Conservation (phyloP, 2,888 invertebrate genomes). For the Rhamnusium bicolor region DNA sequence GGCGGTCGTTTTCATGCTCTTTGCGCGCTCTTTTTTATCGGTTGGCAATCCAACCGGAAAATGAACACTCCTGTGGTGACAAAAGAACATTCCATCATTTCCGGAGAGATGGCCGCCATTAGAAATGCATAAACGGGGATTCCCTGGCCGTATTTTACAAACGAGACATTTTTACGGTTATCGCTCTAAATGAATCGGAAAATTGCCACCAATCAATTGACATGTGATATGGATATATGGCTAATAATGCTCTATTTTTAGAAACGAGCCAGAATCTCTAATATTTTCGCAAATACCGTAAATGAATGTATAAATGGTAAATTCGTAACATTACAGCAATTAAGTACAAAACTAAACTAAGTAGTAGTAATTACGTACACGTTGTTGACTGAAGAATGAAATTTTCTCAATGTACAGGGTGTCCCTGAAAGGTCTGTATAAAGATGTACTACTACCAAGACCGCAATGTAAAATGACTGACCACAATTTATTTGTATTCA, state of each 20-base stretch:
- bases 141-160: slow-evolving; percentile 62
- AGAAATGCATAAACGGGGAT: slow-evolving; percentile 70
- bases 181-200: slow-evolving; percentile 60
- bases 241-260: background rate
- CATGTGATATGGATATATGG: slow-evolving; percentile 30
- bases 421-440: too few species aligned
- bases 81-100: slow-evolving; percentile 73
- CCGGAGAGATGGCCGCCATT: slow-evolving; percentile 69
- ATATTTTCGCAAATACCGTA: background rate
- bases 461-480: too few species aligned
- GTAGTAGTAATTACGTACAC: too few species aligned
- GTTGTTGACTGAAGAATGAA: too few species aligned
- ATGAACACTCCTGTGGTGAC: slow-evolving; percentile 73
- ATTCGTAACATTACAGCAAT: background rate
- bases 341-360: background rate
- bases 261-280: background rate
- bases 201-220: slow-evolving; percentile 59
- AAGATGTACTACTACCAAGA: too few species aligned
- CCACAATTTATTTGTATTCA: too few species aligned
- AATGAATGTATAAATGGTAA: background rate
- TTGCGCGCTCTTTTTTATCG: slow-evolving; percentile 71
- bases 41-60: slow-evolving; percentile 71
- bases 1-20: slow-evolving; percentile 69
- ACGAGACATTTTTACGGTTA: slow-evolving; percentile 61
- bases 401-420: too few species aligned